Evolutionary conservation across 2,797 vertebrate species (phyloP).

Genomic region (Hemibagrus guttatus): DNA sequence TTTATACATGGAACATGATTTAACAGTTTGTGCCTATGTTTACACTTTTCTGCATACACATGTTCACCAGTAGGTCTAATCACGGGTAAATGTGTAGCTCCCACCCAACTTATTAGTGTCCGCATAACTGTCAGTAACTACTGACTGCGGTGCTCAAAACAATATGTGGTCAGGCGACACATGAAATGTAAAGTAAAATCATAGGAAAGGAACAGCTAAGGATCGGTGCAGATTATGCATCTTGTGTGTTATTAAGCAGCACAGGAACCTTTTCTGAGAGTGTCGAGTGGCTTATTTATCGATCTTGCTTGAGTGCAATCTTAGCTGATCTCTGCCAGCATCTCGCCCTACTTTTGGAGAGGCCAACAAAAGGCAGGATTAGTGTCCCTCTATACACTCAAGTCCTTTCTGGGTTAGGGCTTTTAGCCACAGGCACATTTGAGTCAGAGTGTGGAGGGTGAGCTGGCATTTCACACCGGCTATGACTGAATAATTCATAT

Average conservation of each 20-base stretch:
- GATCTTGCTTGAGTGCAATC: background rate
- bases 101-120: background rate
- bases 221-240: background rate
- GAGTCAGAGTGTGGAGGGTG: background rate
- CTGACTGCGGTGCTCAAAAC: background rate
- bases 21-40: background rate
- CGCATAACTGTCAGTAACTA: background rate
- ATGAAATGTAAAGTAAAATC: background rate
- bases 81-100: background rate
- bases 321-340: background rate
- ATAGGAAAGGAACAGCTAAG: background rate
- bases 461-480: background rate
- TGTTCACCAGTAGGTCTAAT: no score
- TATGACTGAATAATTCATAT: conserved; percentile 3
- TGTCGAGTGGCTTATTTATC: background rate
- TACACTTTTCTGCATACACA: no score
- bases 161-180: background rate
- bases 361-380: background rate
- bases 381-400: background rate
- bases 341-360: background rate
- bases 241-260: background rate
- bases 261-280: background rate
- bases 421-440: background rate
- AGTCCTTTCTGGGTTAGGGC: background rate
- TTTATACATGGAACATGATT: background rate